A percentile compares a stretch with the other conserved stretches of the same genome.
Evolutionary conservation across 2,888 invertebrate genomes (phyloP).

Genomic region (Rhogogaster chlorosoma): DNA sequence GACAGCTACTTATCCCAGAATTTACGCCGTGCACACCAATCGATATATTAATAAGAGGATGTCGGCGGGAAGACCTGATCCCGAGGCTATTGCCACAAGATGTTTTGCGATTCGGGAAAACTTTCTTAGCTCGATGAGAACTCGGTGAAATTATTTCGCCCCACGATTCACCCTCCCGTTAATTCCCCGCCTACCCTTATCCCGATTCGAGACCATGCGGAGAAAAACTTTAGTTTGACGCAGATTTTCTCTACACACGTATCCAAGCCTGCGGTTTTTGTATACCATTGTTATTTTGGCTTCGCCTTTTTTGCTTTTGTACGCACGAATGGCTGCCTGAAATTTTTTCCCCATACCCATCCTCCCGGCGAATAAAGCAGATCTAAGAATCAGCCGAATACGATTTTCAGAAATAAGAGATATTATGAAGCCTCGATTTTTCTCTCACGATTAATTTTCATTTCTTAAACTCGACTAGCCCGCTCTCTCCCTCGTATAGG

Average conservation of each 20-base stretch:
- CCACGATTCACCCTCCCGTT: background rate
- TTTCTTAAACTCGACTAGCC: background rate
- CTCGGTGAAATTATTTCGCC: background rate
- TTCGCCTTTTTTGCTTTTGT: background rate
- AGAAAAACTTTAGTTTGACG: background rate
- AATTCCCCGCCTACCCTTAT: background rate
- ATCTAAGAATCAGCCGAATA: background rate
- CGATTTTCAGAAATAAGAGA: background rate
- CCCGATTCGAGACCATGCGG: background rate
- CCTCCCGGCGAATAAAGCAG: background rate
- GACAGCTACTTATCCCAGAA: conserved; percentile 33
- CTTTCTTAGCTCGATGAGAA: conserved; percentile 6
- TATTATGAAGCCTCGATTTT: background rate
- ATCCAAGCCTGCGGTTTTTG: background rate
- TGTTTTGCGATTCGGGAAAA: conserved; percentile 19
- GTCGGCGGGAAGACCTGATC: background rate
- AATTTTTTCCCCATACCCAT: background rate
- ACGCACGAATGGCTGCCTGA: background rate
- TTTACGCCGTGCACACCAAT: conserved; percentile 33
- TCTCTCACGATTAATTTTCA: background rate
- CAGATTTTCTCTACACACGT: background rate
- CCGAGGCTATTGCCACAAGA: conserved; percentile 14
- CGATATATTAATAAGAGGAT: conserved; percentile 35
- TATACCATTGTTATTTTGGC: background rate
- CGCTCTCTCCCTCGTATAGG: background rate